Evolutionary conservation across 2,797 vertebrate genomes (phyloP).

Genomic region (Rhinoraja longicauda): DNA sequence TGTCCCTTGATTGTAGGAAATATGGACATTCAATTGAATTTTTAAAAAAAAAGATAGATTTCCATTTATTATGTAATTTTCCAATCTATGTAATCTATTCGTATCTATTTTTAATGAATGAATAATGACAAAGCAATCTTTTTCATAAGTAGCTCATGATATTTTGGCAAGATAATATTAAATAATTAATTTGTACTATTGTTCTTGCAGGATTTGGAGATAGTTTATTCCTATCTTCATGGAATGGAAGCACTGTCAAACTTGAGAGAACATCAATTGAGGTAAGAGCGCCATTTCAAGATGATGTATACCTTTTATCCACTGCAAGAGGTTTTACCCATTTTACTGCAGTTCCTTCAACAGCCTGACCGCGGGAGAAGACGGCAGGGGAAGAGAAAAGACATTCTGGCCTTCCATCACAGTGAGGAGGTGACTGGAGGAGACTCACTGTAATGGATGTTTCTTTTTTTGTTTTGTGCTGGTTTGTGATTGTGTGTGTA

Average conservation of each 20-base stretch:
- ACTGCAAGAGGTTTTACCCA: background rate
- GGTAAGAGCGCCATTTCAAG: constrained; percentile 58
- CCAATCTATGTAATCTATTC: background rate
- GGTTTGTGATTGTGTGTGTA: too few relatives aligned
- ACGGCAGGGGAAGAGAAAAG: too few relatives aligned
- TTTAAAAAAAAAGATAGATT: background rate
- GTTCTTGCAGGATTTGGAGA: constrained; percentile 83
- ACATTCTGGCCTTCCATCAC: too few relatives aligned
- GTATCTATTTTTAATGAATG: constrained; percentile 12
- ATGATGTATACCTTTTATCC: background rate
- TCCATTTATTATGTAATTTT: background rate
- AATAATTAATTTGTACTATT: background rate
- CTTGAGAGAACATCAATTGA: constrained; percentile 89
- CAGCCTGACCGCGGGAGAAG: too few relatives aligned
- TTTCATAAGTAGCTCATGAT: background rate
- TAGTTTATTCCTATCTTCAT: constrained; percentile 94
- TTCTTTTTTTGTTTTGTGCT: too few relatives aligned
- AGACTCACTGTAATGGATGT: too few relatives aligned
- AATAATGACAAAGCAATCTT: background rate
- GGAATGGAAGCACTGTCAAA: constrained; percentile 98
- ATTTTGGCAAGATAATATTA: background rate
- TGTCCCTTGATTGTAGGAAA: background rate
- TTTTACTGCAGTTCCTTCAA: background rate
- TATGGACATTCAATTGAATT: too few relatives aligned
- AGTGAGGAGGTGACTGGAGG: too few relatives aligned